Evolutionary conservation across 1,140 invertebrate genomes (phyloP).

Genomic region (Teleogryllus occipitalis): DNA sequence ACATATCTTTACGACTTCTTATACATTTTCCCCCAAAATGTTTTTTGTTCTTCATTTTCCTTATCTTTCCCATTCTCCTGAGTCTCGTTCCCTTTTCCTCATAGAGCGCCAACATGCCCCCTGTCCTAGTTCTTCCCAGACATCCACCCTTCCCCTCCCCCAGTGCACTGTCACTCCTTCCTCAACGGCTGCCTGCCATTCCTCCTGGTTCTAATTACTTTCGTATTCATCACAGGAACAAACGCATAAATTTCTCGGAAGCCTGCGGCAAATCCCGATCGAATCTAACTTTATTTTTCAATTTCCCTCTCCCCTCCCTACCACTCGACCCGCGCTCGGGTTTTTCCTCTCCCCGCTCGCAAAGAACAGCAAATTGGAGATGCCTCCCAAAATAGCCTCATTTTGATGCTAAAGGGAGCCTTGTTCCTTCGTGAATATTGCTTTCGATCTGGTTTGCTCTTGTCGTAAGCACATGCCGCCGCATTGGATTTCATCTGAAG

Average conservation of each 20-base stretch:
- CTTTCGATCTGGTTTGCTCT: neutral
- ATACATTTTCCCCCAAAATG: no score
- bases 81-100: no score
- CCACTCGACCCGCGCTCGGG: neutral
- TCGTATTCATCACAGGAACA: neutral
- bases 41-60: no score
- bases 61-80: no score
- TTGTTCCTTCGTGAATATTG: neutral
- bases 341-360: neutral
- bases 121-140: no score
- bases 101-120: no score
- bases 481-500: neutral
- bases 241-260: neutral
- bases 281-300: neutral
- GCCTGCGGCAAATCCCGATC: neutral
- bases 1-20: no score
- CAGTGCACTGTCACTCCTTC: no score
- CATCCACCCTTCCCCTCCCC: no score
- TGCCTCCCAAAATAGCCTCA: neutral
- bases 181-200: no score
- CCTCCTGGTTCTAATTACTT: neutral
- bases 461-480: neutral
- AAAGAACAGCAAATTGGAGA: slow-evolving; percentile 1
- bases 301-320: neutral
- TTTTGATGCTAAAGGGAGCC: neutral